Evolutionary conservation across 2,797 vertebrate genomes (phyloP).

Genomic region (Vespertilio murinus): DNA sequence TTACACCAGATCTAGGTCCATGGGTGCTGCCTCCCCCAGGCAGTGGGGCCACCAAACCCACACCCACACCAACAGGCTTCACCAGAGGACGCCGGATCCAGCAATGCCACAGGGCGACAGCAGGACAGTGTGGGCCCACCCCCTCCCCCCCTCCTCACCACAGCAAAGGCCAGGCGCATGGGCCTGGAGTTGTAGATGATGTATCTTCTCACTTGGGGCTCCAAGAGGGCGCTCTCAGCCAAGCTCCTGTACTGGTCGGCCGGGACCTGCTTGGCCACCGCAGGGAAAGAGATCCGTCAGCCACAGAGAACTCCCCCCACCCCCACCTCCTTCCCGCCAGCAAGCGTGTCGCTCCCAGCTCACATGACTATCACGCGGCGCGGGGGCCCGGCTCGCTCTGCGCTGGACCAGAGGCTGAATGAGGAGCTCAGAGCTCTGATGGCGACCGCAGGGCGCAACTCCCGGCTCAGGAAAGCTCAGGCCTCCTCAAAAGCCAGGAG

Average conservation of each 20-base stretch:
- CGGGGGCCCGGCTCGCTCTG: background rate
- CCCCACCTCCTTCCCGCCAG: background rate
- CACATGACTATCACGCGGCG: background rate
- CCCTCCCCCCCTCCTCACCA: conserved; percentile 79
- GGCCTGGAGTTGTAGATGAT: conserved; percentile 86
- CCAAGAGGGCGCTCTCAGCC: conserved; percentile 81
- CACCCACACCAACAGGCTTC: background rate
- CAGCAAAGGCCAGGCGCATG: conserved; percentile 79
- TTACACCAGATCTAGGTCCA: background rate
- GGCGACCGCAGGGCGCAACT: background rate
- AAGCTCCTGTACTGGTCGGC: conserved; percentile 73
- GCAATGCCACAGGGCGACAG: fast-evolving
- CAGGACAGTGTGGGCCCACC: fast-evolving
- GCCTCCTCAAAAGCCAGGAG: background rate
- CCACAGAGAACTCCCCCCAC: background rate
- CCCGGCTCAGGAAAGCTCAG: background rate
- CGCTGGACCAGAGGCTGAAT: background rate
- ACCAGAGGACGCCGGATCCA: background rate
- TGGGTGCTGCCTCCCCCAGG: background rate
- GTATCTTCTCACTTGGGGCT: conserved; percentile 83
- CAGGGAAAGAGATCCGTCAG: background rate
- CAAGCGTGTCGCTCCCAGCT: background rate
- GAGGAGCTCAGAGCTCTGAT: background rate
- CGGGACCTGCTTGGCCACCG: conserved; percentile 74
- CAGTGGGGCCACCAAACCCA: background rate